Percentiles rank a stretch among this genome's conserved stretches.
Conservation (phyloP, 2,113 vertebrate species). For the Podilymbus podiceps region DNA sequence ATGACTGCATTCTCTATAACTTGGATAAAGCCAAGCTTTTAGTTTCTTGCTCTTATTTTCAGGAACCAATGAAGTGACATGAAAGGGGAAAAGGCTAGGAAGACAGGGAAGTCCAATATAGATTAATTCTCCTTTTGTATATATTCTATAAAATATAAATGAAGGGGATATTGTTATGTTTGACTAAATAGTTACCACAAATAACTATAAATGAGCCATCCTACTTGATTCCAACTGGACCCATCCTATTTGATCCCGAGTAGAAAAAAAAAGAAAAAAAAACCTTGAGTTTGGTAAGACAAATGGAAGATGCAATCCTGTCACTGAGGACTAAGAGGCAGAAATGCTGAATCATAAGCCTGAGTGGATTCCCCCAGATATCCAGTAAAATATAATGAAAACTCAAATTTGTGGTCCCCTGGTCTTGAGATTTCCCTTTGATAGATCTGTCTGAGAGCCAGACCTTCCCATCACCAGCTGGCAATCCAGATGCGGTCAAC, state of each 20-base stretch:
- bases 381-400: neutral
- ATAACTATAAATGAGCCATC: neutral
- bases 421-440: neutral
- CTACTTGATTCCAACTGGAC: neutral
- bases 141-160: neutral
- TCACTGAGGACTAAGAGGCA: neutral
- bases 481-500: neutral
- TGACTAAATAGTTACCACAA: neutral
- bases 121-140: neutral
- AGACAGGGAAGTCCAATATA: neutral
- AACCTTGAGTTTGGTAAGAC: neutral
- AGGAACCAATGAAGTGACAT: neutral
- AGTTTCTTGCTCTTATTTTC: neutral
- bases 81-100: neutral
- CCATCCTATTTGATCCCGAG: neutral
- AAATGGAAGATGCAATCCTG: neutral
- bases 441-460: neutral
- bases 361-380: neutral
- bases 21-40: neutral
- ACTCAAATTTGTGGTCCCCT: neutral
- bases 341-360: neutral
- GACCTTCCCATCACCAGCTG: neutral
- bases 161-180: neutral
- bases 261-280: neutral
- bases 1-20: neutral